Conservation (phyloP, 2,113 vertebrate species). For the Galemys pyrenaicus region DNA sequence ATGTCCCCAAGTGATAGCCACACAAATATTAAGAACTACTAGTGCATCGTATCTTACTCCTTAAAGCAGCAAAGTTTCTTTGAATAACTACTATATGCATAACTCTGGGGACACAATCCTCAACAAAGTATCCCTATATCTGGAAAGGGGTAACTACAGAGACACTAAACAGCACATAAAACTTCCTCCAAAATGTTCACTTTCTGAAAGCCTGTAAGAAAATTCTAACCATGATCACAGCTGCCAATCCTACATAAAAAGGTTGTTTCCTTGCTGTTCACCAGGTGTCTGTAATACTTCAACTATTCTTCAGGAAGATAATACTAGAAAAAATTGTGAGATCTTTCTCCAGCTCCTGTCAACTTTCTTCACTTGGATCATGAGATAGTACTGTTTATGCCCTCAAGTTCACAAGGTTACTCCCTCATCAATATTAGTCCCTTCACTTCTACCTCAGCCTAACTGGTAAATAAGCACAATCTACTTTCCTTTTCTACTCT, state of each 20-base stretch:
- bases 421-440: neutral
- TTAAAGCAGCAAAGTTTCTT: neutral
- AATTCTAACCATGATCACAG: neutral
- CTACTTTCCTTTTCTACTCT: neutral
- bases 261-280: neutral
- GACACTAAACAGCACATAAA: neutral
- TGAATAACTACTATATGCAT: neutral
- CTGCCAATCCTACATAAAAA: neutral
- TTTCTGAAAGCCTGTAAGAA: neutral
- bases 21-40: neutral
- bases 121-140: neutral
- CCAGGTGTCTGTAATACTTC: neutral
- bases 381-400: neutral
- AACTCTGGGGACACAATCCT: neutral
- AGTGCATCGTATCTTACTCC: neutral
- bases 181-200: neutral
- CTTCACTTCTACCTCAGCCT: neutral
- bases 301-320: neutral
- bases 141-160: neutral
- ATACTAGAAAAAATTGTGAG: neutral
- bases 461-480: neutral
- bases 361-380: neutral
- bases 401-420: neutral
- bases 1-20: neutral
- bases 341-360: neutral